These are phyloP conservation scores for Polyodon spathula DNA, from an alignment of 2,113 vertebrate genomes.

Conservation along the genomic window DNA sequence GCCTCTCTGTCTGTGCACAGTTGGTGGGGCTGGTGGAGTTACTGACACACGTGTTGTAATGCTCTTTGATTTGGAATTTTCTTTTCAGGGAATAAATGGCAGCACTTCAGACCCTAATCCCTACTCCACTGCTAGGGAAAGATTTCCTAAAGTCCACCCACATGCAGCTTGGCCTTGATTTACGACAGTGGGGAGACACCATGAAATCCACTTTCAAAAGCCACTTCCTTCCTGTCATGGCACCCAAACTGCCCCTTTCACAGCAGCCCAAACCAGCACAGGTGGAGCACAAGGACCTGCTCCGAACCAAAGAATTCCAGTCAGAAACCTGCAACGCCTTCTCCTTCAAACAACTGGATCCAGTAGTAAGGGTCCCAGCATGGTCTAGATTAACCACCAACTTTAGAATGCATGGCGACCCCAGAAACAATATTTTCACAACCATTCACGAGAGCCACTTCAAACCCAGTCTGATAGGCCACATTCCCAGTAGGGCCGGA, in stretches of 20 bases:
- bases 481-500: neutral
- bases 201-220: slow-evolving; percentile 3
- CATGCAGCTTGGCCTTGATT: slow-evolving; percentile 2
- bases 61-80: too few species aligned
- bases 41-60: too few species aligned
- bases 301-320: neutral
- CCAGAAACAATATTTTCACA: neutral
- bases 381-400: neutral
- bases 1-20: too few species aligned
- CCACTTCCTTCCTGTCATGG: slow-evolving; percentile 5
- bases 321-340: slow-evolving; percentile 14
- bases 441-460: slow-evolving; percentile 10
- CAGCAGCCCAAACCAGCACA: neutral
- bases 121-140: neutral
- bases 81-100: too few species aligned
- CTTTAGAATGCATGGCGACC: slow-evolving; percentile 21
- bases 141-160: slow-evolving; percentile 9
- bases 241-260: neutral
- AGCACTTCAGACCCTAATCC: slow-evolving; percentile 10
- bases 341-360: neutral
- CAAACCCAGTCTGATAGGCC: neutral
- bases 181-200: neutral
- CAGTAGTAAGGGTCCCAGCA: neutral
- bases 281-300: slow-evolving; percentile 5
- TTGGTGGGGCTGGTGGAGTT: too few species aligned